A percentile compares a stretch with the other conserved stretches of the same genome.
These are phyloP conservation scores for Samia ricini DNA, from an alignment of 1,140 invertebrate species.

Conservation along the genomic window DNA sequence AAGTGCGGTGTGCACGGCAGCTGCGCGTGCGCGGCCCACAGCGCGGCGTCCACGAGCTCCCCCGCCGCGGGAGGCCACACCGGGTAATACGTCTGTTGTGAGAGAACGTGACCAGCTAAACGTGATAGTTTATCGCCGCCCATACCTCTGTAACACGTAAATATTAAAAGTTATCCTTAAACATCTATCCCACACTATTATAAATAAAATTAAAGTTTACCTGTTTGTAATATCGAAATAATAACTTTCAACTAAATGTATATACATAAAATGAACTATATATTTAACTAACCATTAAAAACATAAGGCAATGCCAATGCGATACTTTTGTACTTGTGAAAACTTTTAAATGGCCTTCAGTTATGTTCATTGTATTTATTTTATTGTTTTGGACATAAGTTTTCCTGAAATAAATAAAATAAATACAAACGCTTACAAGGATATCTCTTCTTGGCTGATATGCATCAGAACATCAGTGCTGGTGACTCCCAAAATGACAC, in stretches of 20 bases:
- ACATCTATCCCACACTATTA: too few relatives aligned
- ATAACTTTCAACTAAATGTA: too few relatives aligned
- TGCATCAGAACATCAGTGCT: slow-evolving; percentile 91
- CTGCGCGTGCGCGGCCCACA: slow-evolving; percentile 83
- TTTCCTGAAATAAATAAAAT: not conserved
- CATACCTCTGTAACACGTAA: slow-evolving; percentile 37
- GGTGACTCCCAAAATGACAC: slow-evolving; percentile 86
- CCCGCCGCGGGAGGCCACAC: slow-evolving; percentile 85
- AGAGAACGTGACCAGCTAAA: slow-evolving; percentile 85
- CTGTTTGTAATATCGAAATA: too few relatives aligned
- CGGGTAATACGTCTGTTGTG: slow-evolving; percentile 90
- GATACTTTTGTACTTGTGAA: too few relatives aligned
- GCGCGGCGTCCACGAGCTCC: slow-evolving; percentile 82
- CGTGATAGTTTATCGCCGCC: slow-evolving; percentile 83
- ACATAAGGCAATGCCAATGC: too few relatives aligned
- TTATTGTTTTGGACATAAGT: too few relatives aligned
- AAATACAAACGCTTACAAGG: slow-evolving; percentile 78
- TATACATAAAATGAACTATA: too few relatives aligned
- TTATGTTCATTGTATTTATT: too few relatives aligned
- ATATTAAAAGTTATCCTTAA: not conserved
- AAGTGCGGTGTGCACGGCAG: slow-evolving; percentile 87
- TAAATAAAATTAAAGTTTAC: too few relatives aligned
- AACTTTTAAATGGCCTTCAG: too few relatives aligned
- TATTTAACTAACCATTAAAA: too few relatives aligned
- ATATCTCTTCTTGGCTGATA: slow-evolving; percentile 87